Evolutionary conservation across 2,797 vertebrate species (phyloP), one percentile per base, ranked within the genome.

Genomic region (Syndactyla subalaris): DNA sequence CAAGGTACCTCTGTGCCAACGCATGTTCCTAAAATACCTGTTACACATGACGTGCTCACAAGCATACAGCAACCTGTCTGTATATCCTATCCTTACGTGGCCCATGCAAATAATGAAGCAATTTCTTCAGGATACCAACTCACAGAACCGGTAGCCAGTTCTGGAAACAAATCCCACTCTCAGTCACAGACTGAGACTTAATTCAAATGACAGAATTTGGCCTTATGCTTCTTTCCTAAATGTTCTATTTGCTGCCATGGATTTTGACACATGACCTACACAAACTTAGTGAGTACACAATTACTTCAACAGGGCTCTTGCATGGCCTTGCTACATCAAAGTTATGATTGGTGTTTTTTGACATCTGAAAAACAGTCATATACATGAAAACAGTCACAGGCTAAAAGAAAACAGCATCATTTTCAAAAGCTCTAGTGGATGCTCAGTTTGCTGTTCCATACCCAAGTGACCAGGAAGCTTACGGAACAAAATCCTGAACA

Each of bases 401-500:
- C n/a, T 81, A 32, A 66, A 72, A 68, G 34, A 65, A 48, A 89
- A 54, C 15, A 59, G 34, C 27, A 9, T 20, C 0, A 49, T 43
- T 77, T 89, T 46, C 10, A 63, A 29, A 89, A 85, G n/a, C 29
- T 85, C 43, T 67, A 52, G 51, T 49, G n/a, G 38, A 29, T 73
- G 41, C 34, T 82, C 30, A 32, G 21, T 66, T 66, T 82, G 32
- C 63, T 49, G 11, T 43, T 89, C 26, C 49, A 54, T 9, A 48
- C 11, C 14, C 27, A 52, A 27, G 19, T 36, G 61, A 73, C 38
- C 74, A 79, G 55, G 34, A 94, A 91, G 68, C 26, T 82, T 59
- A 9, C 20, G 29, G 59, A 93, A 81, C 58, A 78, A 81, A 90
- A 71, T 78, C 27, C 67, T 63, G 26, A 92, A 87, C 30, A 76